Conservation (phyloP, 2,113 vertebrate genomes). For the Argyrosomus japonicus region DNA sequence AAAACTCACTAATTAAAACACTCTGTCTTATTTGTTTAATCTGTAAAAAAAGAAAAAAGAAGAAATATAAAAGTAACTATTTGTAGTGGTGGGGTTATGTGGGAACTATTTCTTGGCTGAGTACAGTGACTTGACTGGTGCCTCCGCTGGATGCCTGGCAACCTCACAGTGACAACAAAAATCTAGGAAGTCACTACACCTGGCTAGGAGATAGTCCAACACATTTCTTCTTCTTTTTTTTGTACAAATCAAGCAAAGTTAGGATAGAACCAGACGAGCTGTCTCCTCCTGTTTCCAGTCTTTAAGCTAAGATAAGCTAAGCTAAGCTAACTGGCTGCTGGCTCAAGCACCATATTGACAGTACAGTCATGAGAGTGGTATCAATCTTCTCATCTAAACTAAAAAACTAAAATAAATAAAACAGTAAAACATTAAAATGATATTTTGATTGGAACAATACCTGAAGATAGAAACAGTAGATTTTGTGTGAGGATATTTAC, state of each 20-base stretch:
- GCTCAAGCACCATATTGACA: background rate
- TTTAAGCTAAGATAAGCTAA: constrained; percentile 1
- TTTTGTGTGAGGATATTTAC: background rate
- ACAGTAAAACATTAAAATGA: background rate
- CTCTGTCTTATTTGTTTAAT: background rate
- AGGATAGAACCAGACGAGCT: background rate
- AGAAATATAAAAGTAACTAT: too few relatives aligned
- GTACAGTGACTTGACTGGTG: background rate
- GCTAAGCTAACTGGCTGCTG: background rate
- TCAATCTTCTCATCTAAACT: background rate
- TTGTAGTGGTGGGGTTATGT: background rate
- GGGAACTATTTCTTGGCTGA: background rate
- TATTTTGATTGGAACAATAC: background rate
- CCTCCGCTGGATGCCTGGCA: background rate
- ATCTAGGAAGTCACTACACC: too few relatives aligned
- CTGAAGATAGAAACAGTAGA: background rate
- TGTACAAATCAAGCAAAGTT: background rate
- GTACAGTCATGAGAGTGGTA: background rate
- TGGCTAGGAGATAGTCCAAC: too few relatives aligned
- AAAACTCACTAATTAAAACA: background rate
- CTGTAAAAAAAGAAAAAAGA: background rate
- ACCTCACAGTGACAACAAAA: background rate
- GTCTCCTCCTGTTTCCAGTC: background rate
- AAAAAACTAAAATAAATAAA: background rate
- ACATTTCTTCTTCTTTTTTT: background rate